These are phyloP conservation scores for Homarus americanus DNA, from an alignment of 1,140 invertebrate genomes.

Conservation along the genomic window DNA sequence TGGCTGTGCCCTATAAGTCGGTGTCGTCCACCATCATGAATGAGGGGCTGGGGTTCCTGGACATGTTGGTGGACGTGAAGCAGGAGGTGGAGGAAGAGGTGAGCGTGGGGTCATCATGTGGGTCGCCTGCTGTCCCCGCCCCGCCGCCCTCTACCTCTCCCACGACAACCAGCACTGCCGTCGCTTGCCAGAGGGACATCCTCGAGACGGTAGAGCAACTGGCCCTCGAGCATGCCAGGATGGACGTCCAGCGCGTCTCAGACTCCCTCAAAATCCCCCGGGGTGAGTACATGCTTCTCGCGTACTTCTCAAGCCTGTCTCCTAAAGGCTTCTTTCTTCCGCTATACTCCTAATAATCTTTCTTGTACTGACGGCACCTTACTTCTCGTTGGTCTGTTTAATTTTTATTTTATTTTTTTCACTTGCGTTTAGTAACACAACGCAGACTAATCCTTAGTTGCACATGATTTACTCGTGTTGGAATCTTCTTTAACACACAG, in stretches of 20 bases:
- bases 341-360: neutral
- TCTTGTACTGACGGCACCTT: no score
- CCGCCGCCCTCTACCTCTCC: neutral
- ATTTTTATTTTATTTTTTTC: no score
- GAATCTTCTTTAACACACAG: no score
- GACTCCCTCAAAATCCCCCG: constrained; percentile 89
- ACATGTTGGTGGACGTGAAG: constrained; percentile 90
- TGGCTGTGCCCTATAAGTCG: constrained; percentile 83
- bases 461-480: no score
- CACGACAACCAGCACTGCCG: neutral
- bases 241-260: constrained; percentile 91
- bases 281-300: constrained; percentile 87
- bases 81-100: constrained; percentile 84
- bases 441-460: no score
- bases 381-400: no score
- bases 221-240: constrained; percentile 90
- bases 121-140: constrained; percentile 38
- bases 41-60: constrained; percentile 89
- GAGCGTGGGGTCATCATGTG: constrained; percentile 31
- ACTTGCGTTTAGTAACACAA: no score
- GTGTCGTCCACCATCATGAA: constrained; percentile 78
- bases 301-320: no score
- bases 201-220: constrained; percentile 91
- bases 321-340: no score
- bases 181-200: constrained; percentile 77